Evolutionary conservation across 2,888 invertebrate genomes (phyloP), one percentile per base, ranked within the genome.

Genomic region (Tridacna crocea): DNA sequence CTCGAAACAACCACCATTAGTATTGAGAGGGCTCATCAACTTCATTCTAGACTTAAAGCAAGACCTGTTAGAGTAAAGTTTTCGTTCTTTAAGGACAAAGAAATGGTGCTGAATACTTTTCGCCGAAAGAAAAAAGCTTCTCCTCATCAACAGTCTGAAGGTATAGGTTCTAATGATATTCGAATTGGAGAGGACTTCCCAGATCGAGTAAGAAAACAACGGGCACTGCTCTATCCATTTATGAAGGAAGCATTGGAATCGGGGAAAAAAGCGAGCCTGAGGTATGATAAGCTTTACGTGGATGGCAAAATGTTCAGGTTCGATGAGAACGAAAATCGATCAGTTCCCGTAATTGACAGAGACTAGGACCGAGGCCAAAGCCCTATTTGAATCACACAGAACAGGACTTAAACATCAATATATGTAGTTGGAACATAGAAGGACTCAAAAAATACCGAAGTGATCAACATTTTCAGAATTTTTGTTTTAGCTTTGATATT

Each of bases 341-440:
- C 63, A 24, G 13, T 63, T 3, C n/a, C 26, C 24, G 26, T 12
- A 15, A 63, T 13, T 24, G 26, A 63, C 13, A 63, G 24, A 63
- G 24, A 63, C 22, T 22, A 63, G 63, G 63, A 10, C 24, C 22
- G 3, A 63, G 63, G 63, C 24, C 63, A 63, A 24, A 26, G 63
- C 24, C 63, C 63, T 63, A 4, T 24, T 63, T 24, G 26, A 13
- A 6, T 13, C 63, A 63, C 13, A 24, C 15, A 63, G 11, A 63
- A 22, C 24, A n/a, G 26, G 13, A 22, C 6, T 10, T 26, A n/a
- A 63, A 4, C 12, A n/a, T 63, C 13, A 4, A 63, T 6, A 63
- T 24, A 63, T 63, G 63, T n/a, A 24, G 63, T 63, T 63, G 63
- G 24, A 63, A 63, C n/a, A 63, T 63, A 24, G 63, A 63, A 63